Conservation (phyloP, 2,888 invertebrate species). For the Coenonympha arcania region DNA sequence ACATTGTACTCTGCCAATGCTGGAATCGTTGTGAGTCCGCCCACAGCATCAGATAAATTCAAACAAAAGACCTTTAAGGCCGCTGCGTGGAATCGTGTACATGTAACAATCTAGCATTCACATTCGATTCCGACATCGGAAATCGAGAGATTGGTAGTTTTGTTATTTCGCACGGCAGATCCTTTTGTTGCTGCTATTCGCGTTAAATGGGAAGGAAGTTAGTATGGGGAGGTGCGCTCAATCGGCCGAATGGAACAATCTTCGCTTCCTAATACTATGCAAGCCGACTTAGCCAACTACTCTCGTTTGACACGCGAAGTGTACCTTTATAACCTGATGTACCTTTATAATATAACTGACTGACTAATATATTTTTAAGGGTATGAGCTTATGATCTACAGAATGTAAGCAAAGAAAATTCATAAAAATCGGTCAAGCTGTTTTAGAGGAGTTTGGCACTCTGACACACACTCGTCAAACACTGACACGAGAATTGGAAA, state of each 20-base stretch:
- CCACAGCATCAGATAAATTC: neutral
- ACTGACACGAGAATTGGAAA: too few relatives aligned
- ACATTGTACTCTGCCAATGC: neutral
- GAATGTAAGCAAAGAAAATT: too few relatives aligned
- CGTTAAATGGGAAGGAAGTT: slow-evolving; percentile 74
- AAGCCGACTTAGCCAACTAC: slow-evolving; percentile 55
- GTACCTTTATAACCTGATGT: too few relatives aligned
- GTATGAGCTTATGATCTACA: too few relatives aligned
- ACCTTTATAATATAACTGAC: too few relatives aligned
- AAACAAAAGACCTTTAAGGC: slow-evolving; percentile 6
- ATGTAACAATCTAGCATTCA: slow-evolving; percentile 4
- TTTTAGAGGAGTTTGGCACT: too few relatives aligned
- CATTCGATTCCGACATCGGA: slow-evolving; percentile 31
- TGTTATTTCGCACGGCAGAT: slow-evolving; percentile 70
- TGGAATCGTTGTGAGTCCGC: neutral
- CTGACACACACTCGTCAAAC: too few relatives aligned
- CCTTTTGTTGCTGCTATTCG: slow-evolving; percentile 70
- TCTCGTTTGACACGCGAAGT: slow-evolving; percentile 44
- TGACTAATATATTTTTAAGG: too few relatives aligned
- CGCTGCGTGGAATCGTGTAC: neutral
- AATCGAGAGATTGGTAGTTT: slow-evolving; percentile 62
- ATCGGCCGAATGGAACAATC: slow-evolving; percentile 68
- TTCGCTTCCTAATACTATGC: slow-evolving; percentile 68
- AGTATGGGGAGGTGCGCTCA: slow-evolving; percentile 65
- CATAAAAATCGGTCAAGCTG: too few relatives aligned